Percentiles rank a stretch among this genome's conserved stretches.
Conservation (phyloP, 2,888 invertebrate genomes). For the Macaria liturata region DNA sequence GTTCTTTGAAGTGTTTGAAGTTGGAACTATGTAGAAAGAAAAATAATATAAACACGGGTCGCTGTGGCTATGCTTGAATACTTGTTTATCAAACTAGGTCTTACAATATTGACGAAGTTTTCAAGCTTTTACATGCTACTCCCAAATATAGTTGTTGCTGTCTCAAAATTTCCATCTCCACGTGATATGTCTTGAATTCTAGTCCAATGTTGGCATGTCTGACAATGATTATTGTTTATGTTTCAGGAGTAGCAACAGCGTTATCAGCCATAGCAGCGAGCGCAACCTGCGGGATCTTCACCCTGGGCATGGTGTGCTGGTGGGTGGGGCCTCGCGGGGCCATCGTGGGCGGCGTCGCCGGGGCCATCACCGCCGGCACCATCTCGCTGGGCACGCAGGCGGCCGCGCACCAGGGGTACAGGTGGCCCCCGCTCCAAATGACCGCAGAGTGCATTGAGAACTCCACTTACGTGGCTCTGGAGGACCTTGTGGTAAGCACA, state of each 20-base stretch:
- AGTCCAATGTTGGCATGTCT: no score
- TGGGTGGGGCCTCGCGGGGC: conserved; percentile 89
- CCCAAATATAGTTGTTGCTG: no score
- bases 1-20: no score
- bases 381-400: conserved; percentile 87
- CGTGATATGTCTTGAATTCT: no score
- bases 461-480: conserved; percentile 50
- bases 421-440: conserved; percentile 72
- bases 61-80: no score
- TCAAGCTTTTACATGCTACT: no score
- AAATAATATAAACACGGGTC: no score
- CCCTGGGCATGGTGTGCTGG: conserved; percentile 91
- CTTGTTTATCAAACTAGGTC: no score
- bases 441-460: conserved; percentile 54
- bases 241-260: conserved; percentile 85
- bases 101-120: no score
- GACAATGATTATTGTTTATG: not conserved
- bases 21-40: no score
- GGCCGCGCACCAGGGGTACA: conserved; percentile 82
- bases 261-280: conserved; percentile 93
- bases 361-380: conserved; percentile 84
- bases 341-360: conserved; percentile 83
- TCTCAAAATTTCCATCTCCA: no score
- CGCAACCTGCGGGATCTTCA: conserved; percentile 92
- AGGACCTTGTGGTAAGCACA: conserved; percentile 59